These are phyloP conservation scores for Schizaphis graminum DNA, from an alignment of 2,888 invertebrate species.

Conservation along the genomic window DNA sequence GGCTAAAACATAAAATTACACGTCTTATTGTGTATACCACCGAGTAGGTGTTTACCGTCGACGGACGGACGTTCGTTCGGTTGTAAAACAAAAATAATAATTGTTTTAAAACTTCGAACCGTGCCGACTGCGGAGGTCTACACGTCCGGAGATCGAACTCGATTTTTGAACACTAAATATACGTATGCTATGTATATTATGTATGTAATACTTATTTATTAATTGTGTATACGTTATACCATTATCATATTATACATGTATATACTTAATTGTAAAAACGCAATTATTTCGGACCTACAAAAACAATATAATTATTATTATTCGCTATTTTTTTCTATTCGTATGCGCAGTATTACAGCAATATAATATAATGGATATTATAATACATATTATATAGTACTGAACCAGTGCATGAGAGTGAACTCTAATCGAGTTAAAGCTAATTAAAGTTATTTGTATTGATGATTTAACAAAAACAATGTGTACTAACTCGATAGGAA, in stretches of 20 bases:
- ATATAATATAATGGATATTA: background rate
- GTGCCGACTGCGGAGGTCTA: background rate
- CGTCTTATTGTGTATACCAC: background rate
- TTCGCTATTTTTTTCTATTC: background rate
- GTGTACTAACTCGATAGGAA: background rate
- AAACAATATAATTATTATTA: slow-evolving; percentile 12
- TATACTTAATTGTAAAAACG: background rate
- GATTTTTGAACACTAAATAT: background rate
- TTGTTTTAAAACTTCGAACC: slow-evolving; percentile 20
- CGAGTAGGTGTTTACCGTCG: slow-evolving; percentile 15
- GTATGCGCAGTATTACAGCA: background rate
- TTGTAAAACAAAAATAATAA: slow-evolving; percentile 35
- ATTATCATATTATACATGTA: background rate
- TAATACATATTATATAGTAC: background rate
- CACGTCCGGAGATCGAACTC: slow-evolving; percentile 2
- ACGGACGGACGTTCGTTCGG: background rate
- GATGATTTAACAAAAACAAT: background rate
- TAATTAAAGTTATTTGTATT: background rate
- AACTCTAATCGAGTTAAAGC: background rate
- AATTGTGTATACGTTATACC: background rate
- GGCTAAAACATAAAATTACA: background rate
- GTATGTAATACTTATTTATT: too few relatives aligned
- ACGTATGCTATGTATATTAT: background rate
- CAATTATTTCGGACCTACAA: background rate
- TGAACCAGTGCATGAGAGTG: background rate